phyloP scores from a whole-genome alignment of 2,797 vertebrate genomes.

The Hippoglossus hippoglossus region DNA sequence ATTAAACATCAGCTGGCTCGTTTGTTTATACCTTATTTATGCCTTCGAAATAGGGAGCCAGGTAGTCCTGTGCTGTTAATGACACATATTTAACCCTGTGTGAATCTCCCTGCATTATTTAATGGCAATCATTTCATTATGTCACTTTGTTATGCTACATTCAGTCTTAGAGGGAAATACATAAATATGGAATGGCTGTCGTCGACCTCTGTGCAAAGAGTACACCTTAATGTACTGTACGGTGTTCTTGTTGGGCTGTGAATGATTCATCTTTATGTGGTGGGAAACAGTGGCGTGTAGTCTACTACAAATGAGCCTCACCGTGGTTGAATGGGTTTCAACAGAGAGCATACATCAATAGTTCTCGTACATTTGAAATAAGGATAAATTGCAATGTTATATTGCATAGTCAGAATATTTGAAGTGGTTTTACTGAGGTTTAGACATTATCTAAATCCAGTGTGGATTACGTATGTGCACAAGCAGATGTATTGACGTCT shows the following conservation, averaged over 20 bases:
- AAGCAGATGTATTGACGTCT: slow-evolving; percentile 1
- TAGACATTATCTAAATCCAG: neutral
- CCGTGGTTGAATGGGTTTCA: slow-evolving; percentile 7
- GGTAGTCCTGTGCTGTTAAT: slow-evolving; percentile 60
- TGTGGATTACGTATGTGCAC: neutral
- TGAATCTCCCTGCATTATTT: slow-evolving; percentile 56
- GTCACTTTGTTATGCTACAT: slow-evolving; percentile 47
- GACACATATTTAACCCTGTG: slow-evolving; percentile 67
- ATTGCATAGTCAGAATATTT: neutral
- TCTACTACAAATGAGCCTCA: slow-evolving; percentile 11
- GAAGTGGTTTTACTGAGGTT: neutral
- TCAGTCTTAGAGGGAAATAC: slow-evolving; percentile 29
- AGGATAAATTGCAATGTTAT: neutral
- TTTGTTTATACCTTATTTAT: slow-evolving; percentile 75
- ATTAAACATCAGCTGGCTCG: slow-evolving; percentile 61
- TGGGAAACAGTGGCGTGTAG: neutral
- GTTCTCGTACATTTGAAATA: neutral
- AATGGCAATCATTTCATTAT: slow-evolving; percentile 45
- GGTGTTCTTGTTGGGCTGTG: slow-evolving; percentile 2
- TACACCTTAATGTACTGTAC: slow-evolving; percentile 14
- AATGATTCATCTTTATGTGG: slow-evolving; percentile 23
- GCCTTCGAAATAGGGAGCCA: slow-evolving; percentile 55
- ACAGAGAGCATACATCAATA: slow-evolving; percentile 3
- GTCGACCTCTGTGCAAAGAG: slow-evolving; percentile 2
- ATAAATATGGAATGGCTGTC: slow-evolving; percentile 26